These are phyloP conservation scores for Dicyrtoma fusca DNA, from an alignment of 2,888 invertebrate genomes.

Conservation along the genomic window DNA sequence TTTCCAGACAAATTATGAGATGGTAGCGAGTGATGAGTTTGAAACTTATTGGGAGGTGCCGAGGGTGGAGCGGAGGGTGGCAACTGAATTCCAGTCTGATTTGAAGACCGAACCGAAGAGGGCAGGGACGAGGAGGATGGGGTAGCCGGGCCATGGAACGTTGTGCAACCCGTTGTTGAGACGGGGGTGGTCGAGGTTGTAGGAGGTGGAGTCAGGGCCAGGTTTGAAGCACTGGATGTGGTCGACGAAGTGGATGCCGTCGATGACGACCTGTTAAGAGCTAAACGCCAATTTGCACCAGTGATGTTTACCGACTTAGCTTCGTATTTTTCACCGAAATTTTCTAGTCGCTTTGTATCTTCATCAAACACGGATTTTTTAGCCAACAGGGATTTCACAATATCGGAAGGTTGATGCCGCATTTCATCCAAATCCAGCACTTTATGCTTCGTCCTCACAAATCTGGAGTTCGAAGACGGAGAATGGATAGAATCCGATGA, in stretches of 20 bases:
- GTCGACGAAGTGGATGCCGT: slow-evolving; percentile 41
- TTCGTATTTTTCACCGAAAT: slow-evolving; percentile 81
- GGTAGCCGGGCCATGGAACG: slow-evolving; percentile 8
- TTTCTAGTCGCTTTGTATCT: slow-evolving; percentile 88
- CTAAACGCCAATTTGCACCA: slow-evolving; percentile 48
- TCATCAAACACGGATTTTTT: slow-evolving; percentile 95
- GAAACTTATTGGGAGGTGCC: neutral
- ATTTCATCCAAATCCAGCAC: slow-evolving; percentile 75
- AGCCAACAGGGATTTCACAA: slow-evolving; percentile 87
- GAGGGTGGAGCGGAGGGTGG: no score
- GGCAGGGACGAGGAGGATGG: slow-evolving; percentile 21
- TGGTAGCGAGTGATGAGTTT: neutral
- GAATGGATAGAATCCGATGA: slow-evolving; percentile 1
- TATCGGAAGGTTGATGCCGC: slow-evolving; percentile 88
- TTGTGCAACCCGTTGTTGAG: slow-evolving; percentile 17
- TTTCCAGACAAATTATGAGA: neutral
- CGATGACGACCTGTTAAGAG: slow-evolving; percentile 47
- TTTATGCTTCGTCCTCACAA: slow-evolving; percentile 67
- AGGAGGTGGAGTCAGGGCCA: slow-evolving; percentile 41
- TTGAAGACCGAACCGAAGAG: neutral
- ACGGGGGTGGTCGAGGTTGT: slow-evolving; percentile 40
- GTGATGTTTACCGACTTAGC: slow-evolving; percentile 56
- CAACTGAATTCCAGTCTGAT: neutral
- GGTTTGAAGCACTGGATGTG: slow-evolving; percentile 35
- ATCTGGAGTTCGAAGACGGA: slow-evolving; percentile 27